These are phyloP conservation scores for Drosophila neotestacea DNA, from an alignment of 2,888 invertebrate species.

Conservation along the genomic window DNA sequence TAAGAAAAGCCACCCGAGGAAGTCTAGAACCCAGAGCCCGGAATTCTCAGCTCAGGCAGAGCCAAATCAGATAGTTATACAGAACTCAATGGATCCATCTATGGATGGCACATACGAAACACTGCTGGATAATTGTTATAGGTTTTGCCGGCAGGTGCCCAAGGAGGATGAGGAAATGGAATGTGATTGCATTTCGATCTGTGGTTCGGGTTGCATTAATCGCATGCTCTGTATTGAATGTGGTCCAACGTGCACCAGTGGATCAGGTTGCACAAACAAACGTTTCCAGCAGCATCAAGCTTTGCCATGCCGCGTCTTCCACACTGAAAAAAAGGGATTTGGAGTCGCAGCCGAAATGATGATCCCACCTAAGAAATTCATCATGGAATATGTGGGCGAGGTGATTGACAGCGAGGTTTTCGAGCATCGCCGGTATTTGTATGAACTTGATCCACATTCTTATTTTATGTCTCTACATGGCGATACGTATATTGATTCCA, in stretches of 20 bases:
- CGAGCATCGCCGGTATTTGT: constrained; percentile 93
- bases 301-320: constrained; percentile 93
- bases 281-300: constrained; percentile 95
- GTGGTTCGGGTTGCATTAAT: constrained; percentile 98
- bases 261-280: constrained; percentile 96
- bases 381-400: constrained; percentile 99
- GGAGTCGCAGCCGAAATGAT: constrained; percentile 89
- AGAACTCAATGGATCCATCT: constrained; percentile 44
- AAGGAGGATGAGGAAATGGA: constrained; percentile 97
- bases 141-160: constrained; percentile 93
- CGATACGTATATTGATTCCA: constrained; percentile 98
- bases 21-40: too few relatives aligned
- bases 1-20: neutral
- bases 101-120: constrained; percentile 92
- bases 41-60: neutral
- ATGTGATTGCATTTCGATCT: constrained; percentile 96
- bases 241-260: constrained; percentile 95
- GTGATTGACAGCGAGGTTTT: constrained; percentile 96
- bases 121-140: constrained; percentile 94
- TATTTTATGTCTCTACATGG: constrained; percentile 99
- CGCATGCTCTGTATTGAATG: constrained; percentile 99
- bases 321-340: constrained; percentile 97
- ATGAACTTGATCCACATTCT: constrained; percentile 96
- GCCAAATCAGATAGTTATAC: neutral
- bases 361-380: constrained; percentile 90